Conservation (phyloP, 23 tunicate species). For the Botrylloides violaceus region DNA sequence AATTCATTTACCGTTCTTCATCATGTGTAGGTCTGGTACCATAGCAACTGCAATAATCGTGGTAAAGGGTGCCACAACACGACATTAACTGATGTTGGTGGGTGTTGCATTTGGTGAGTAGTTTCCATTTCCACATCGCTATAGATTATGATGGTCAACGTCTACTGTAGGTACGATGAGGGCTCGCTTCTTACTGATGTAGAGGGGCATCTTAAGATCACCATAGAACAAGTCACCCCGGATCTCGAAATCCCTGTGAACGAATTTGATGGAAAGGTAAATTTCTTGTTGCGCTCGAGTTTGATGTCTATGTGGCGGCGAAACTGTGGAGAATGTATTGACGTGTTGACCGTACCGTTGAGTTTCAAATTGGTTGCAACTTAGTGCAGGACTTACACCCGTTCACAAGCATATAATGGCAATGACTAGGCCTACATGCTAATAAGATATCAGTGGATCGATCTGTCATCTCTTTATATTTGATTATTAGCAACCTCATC, state of each 20-base stretch:
- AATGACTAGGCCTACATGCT: no score
- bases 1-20: neutral
- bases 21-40: constrained; percentile 70
- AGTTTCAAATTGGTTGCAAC: no score
- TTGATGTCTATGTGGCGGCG: no score
- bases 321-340: no score
- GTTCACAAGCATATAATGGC: no score
- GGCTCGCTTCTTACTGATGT: constrained; percentile 63
- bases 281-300: neutral
- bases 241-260: constrained; percentile 84
- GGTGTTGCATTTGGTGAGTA: constrained; percentile 91
- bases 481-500: no score
- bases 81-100: constrained; percentile 66
- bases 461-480: no score
- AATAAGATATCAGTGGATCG: no score
- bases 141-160: no score
- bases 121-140: neutral
- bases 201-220: constrained; percentile 82
- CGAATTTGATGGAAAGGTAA: constrained; percentile 96
- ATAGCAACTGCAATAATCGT: constrained; percentile 77
- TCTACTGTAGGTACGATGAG: constrained; percentile 61
- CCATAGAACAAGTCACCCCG: constrained; percentile 78
- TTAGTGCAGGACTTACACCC: no score
- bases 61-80: constrained; percentile 90
- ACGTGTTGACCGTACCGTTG: no score